Evolutionary conservation across 2,888 invertebrate genomes (phyloP).

Genomic region (Apomyelois bistriatella): DNA sequence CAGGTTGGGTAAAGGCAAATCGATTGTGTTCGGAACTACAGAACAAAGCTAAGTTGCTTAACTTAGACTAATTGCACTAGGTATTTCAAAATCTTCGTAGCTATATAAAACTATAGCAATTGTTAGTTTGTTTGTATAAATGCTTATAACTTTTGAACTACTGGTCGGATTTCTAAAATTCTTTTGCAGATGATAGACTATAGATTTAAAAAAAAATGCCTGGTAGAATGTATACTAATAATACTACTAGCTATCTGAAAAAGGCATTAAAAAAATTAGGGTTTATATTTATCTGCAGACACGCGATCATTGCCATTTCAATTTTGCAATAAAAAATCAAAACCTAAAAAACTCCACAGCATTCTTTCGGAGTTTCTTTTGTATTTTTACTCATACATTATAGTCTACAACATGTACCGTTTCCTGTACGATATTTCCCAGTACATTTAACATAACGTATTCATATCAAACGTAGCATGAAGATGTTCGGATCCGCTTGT

Average conservation of each 20-base stretch:
- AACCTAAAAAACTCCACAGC: not conserved
- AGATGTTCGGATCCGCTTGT: not conserved
- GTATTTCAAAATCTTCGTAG: not conserved
- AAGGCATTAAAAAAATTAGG: too few species aligned
- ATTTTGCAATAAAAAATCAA: not conserved
- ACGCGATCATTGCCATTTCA: not conserved
- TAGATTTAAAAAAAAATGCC: too few species aligned
- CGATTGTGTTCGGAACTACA: not conserved
- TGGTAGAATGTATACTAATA: too few species aligned
- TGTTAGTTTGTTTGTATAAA: too few species aligned
- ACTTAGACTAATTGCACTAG: not conserved
- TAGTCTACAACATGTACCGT: not conserved
- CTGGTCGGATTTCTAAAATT: too few species aligned
- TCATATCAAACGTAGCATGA: constrained; percentile 8
- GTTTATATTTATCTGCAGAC: too few species aligned
- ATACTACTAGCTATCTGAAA: too few species aligned
- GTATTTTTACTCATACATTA: not conserved
- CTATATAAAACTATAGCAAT: not conserved
- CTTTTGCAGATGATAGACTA: too few species aligned
- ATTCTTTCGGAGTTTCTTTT: not conserved
- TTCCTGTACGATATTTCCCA: constrained; percentile 7
- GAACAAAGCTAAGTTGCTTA: not conserved
- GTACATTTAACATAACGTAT: constrained; percentile 9
- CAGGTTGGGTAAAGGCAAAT: not conserved
- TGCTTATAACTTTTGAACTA: too few species aligned